Conservation (phyloP, 2,797 vertebrate genomes). For the Pteronotus mesoamericanus region DNA sequence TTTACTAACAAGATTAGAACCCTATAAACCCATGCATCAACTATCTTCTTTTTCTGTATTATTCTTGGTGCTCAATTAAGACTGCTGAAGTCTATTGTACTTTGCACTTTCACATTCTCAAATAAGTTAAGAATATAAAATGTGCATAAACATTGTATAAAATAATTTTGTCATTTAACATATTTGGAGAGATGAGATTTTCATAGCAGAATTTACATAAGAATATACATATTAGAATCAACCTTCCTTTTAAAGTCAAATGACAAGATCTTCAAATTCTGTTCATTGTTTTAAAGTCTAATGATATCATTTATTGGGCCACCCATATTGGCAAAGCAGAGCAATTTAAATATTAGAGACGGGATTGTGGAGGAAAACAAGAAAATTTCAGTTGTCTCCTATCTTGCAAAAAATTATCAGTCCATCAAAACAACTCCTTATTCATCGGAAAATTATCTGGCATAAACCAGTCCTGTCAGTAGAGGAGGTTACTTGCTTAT, state of each 20-base stretch:
- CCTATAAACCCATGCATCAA: neutral
- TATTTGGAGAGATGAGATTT: slow-evolving; percentile 55
- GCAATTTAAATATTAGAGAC: slow-evolving; percentile 39
- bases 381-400: slow-evolving; percentile 30
- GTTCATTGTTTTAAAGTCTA: slow-evolving; percentile 43
- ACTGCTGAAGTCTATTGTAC: slow-evolving; percentile 48
- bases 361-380: slow-evolving; percentile 30
- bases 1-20: slow-evolving; percentile 38
- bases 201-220: slow-evolving; percentile 36
- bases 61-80: slow-evolving; percentile 65
- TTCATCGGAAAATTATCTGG: slow-evolving; percentile 41
- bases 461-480: slow-evolving; percentile 41
- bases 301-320: slow-evolving; percentile 40
- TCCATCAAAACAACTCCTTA: slow-evolving; percentile 28
- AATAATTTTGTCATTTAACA: slow-evolving; percentile 54
- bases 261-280: slow-evolving; percentile 49
- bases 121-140: slow-evolving; percentile 55
- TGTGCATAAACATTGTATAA: slow-evolving; percentile 45
- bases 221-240: slow-evolving; percentile 20
- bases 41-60: slow-evolving; percentile 45
- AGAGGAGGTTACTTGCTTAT: slow-evolving; percentile 75
- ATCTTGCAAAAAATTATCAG: slow-evolving; percentile 40
- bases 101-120: slow-evolving; percentile 64
- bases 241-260: slow-evolving; percentile 52
- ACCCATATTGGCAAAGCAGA: slow-evolving; percentile 46